These are phyloP conservation scores for Calliopum simillimum DNA, from an alignment of 2,888 invertebrate species.

Conservation along the genomic window DNA sequence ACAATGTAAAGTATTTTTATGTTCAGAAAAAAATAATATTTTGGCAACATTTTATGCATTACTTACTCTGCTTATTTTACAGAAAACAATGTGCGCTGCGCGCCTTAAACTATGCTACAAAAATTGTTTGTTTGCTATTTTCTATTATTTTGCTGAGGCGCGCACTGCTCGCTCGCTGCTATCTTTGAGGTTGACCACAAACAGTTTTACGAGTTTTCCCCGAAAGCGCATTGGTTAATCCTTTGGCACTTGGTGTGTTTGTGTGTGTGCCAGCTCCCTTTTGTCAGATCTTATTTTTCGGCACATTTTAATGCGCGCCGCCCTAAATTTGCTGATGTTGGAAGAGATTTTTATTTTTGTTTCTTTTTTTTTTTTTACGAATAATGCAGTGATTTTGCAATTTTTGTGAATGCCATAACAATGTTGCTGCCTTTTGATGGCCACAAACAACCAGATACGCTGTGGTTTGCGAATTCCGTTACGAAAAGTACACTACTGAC, in stretches of 20 bases:
- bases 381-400: constrained; percentile 47
- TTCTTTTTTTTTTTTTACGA: constrained; percentile 31
- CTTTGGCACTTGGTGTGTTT: too few species aligned
- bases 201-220: constrained; percentile 26
- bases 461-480: neutral
- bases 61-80: neutral
- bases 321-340: too few species aligned
- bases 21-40: neutral
- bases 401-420: constrained; percentile 12
- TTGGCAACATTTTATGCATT: constrained; percentile 11
- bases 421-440: constrained; percentile 15
- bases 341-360: constrained; percentile 34
- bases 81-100: constrained; percentile 13
- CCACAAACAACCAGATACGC: constrained; percentile 17
- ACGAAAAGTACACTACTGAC: neutral
- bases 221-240: constrained; percentile 4
- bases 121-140: neutral
- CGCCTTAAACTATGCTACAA: constrained; percentile 23
- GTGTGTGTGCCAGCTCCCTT: too few species aligned
- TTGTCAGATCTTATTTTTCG: too few species aligned
- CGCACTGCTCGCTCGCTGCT: constrained; percentile 4
- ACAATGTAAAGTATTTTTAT: neutral
- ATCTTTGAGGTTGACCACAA: constrained; percentile 29
- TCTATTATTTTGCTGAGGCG: neutral
- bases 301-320: too few species aligned